Base-by-base conservation (phyloP, 2,113 vertebrate genomes). In the Hystrix brachyura region DNA sequence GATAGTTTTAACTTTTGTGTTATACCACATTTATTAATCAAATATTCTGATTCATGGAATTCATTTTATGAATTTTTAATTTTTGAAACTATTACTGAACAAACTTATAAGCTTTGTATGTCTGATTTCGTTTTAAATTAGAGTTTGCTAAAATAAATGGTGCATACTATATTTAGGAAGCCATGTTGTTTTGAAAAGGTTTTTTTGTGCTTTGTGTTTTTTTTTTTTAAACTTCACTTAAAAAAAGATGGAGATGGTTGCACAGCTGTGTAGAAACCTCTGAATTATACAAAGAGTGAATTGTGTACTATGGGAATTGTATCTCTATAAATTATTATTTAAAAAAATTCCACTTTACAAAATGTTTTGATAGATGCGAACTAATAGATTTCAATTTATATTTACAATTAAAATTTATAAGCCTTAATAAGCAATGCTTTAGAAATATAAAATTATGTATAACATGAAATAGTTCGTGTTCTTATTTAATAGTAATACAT, bases 341-440 rank as follows among this genome's bases (percentile, higher is more conserved):
- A 15, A 51, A 21, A 90, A 91, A 72, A 90, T 55, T 74, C 19
- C 67, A 91, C 72, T 72, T 15, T 69, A 91, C n/a, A 94, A 86
- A 95, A 12, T 97, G 32, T 38, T 79, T 80, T 96, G 93, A 93
- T 89, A 25, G 38, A 43, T 96, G 0, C 10, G 90, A 89, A 96
- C 46, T 65, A 86, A 80, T 94, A 97, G 84, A 90, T 95, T 97
- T 83, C 46, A 46, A 53, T 91, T 97, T 98, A 32, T 94, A 96
- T 86, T 97, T 74, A 72, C 60, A 87, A 90, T 51, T 53, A 25
- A 87, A 87, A 46, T 59, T 65, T 94, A 21, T 80, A 96, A 62
- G 10, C 12, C 60, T 74, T 79, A 94, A 93, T 91, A 92, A 96
- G 71, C 3, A 84, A 76, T 93, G 23, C n/a, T 94, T 95, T 96